Base-by-base conservation (phyloP, 92 coral and sea anemone species). In the Montipora capitata region DNA sequence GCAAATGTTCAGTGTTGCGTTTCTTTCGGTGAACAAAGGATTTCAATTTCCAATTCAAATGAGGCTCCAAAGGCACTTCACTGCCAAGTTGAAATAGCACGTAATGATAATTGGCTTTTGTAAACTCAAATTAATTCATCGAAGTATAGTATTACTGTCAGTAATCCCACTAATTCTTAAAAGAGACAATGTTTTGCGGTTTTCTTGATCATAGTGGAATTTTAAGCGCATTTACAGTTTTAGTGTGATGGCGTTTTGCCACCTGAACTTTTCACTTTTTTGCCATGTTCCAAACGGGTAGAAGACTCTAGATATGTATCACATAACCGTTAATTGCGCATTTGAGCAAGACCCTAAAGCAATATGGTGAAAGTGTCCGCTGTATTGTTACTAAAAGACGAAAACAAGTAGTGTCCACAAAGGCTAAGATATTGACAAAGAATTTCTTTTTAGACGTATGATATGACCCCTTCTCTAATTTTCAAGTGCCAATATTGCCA, bases 41-140 rank as follows among this genome's bases (percentile, higher is more conserved):
- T 75, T 49, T 67, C 44, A 81, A 91, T 91, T 91, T 91, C 87
- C 87, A 74, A 73, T 91, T 82, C 94, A 91, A 91, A 91, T 91
- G 18, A 81, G 84, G 40, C 57, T 61, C 40, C 38, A 63, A 27
- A 13, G n/a, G 54, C 74, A 72, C 84, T 57, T 59, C 62, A 40
- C 66, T 12, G 68, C 86, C 79, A 85, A 68, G 77, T 74, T 82
- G 87, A 9, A 3, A 18, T 3, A 54, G 15, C 61, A 9, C 68
- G 67, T 66, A 16, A 15, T 10, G 11, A 49, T 10, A 49, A 9
- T 81, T 48, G 54, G 13, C 27, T 42, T 7, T 4, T 16, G 38
- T 7, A 7, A 16, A 13, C 66, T 3, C 35, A 27, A 27, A 27
- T 27, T 2, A 1, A 27, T 27, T 27, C 35, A 27, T 27, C 35